Conservation (phyloP, 2,888 invertebrate species). For the Cataglyphis cursor region DNA sequence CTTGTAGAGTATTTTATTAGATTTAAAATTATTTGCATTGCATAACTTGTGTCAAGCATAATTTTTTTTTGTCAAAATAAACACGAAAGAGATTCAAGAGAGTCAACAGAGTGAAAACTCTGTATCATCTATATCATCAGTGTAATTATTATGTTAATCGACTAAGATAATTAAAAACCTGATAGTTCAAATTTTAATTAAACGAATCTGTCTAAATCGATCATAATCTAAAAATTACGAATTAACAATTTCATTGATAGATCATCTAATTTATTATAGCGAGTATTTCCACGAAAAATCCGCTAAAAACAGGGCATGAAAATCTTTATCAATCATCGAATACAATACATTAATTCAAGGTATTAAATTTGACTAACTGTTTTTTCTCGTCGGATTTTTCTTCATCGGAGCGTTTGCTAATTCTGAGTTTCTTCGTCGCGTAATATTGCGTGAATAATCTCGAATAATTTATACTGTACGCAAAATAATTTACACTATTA, state of each 20-base stretch:
- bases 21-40: neutral
- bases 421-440: neutral
- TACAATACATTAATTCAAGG: slow-evolving; percentile 6
- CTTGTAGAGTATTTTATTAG: neutral
- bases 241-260: neutral
- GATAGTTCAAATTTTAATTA: neutral
- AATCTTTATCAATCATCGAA: neutral
- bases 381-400: neutral
- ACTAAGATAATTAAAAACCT: neutral
- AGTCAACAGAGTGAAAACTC: neutral
- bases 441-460: neutral
- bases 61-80: neutral
- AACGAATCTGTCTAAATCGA: neutral
- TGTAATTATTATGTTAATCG: neutral
- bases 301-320: neutral
- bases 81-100: neutral
- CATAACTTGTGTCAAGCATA: neutral
- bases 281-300: neutral
- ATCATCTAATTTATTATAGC: neutral
- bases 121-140: neutral
- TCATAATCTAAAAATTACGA: neutral
- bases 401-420: neutral
- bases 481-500: slow-evolving; percentile 15
- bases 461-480: slow-evolving; percentile 31
- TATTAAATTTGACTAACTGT: neutral